Evolutionary conservation across 1,140 invertebrate genomes (phyloP).

Genomic region (Papilio machaon): DNA sequence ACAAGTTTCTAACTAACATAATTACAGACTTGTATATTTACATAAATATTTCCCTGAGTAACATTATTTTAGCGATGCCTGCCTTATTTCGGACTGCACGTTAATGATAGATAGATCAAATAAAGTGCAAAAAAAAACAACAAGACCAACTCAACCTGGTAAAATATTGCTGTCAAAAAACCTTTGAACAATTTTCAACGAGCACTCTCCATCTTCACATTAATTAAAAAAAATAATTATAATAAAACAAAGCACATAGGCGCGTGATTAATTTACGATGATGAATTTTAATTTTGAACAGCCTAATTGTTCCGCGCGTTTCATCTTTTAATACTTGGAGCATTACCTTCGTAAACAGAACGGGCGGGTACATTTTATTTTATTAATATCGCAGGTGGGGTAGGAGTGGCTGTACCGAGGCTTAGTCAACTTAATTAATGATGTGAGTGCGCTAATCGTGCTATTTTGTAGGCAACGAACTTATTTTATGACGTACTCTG

Average conservation of each 20-base stretch:
- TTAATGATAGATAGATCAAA: not conserved
- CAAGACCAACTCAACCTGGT: too few relatives aligned
- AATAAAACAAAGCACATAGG: constrained; percentile 22
- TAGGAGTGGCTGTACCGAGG: constrained; percentile 21
- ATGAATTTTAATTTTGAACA: constrained; percentile 36
- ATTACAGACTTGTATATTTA: not conserved
- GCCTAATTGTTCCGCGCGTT: constrained; percentile 33
- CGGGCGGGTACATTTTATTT: constrained; percentile 29
- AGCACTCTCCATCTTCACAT: not conserved
- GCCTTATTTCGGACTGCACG: too few relatives aligned
- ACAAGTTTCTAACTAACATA: not conserved
- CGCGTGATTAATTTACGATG: constrained; percentile 20
- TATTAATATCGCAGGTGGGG: constrained; percentile 39
- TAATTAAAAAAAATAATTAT: constrained; percentile 16
- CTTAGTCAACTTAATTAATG: constrained; percentile 39
- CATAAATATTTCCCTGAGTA: too few relatives aligned
- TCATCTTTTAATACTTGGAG: constrained; percentile 35
- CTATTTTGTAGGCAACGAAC: constrained; percentile 35
- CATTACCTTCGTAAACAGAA: constrained; percentile 34
- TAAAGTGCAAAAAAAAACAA: too few relatives aligned
- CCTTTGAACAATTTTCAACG: not conserved
- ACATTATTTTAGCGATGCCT: too few relatives aligned
- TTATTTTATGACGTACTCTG: constrained; percentile 34
- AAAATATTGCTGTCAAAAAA: not conserved
- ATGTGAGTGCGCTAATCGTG: constrained; percentile 31